phyloP scores from a whole-genome alignment of 2,797 vertebrate genomes.

The Coranthus polyacanthus region DNA sequence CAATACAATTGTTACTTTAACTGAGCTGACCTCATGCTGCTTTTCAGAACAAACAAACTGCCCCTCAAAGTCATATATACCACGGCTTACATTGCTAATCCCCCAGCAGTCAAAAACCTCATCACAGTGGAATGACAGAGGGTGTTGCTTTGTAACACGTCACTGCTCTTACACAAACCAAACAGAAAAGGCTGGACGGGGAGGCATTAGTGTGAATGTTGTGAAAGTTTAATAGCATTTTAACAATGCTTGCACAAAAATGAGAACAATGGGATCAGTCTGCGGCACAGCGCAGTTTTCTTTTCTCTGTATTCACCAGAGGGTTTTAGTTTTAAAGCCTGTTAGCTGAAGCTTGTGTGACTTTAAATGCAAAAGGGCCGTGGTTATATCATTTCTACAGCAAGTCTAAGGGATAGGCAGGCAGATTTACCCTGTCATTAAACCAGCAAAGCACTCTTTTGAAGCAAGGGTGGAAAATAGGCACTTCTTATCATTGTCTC shows the following conservation, averaged over 20 bases:
- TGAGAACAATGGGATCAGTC: conserved; percentile 11
- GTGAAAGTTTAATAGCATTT: conserved; percentile 20
- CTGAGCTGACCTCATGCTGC: conserved; percentile 43
- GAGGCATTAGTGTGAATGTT: conserved; percentile 23
- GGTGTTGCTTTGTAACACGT: conserved; percentile 38
- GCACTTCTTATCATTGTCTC: conserved; percentile 50
- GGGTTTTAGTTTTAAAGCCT: conserved; percentile 49
- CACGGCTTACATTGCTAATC: conserved; percentile 69
- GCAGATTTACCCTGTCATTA: conserved; percentile 49
- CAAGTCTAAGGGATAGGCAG: conserved; percentile 58
- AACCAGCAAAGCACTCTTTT: conserved; percentile 56
- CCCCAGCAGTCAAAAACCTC: conserved; percentile 58
- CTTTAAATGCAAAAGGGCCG: conserved; percentile 52
- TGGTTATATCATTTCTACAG: conserved; percentile 43
- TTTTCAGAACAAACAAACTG: conserved; percentile 50
- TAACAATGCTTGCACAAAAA: conserved; percentile 14
- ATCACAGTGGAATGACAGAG: conserved; percentile 56
- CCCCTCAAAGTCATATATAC: conserved; percentile 52
- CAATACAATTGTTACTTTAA: conserved; percentile 19
- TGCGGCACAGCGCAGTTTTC: conserved; percentile 13
- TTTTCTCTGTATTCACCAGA: conserved; percentile 20
- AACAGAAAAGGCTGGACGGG: conserved; percentile 21
- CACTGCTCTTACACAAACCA: conserved; percentile 32
- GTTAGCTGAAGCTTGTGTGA: conserved; percentile 39
- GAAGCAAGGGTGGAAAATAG: conserved; percentile 51